Base-by-base conservation (phyloP, 2,797 vertebrate species). In the Microtus agrestis region DNA sequence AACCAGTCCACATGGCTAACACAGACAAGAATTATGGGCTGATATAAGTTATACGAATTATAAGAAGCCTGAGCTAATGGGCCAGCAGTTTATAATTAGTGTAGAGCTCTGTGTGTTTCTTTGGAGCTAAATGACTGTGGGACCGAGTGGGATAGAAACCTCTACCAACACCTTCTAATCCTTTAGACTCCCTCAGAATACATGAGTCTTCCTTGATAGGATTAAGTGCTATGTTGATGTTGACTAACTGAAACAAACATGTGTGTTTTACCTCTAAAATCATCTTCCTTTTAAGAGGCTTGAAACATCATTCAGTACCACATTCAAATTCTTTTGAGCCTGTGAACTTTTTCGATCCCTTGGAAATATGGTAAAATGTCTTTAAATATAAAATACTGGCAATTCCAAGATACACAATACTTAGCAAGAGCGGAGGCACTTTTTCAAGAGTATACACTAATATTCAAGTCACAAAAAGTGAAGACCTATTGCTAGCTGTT, bases 351-450 rank as follows among this genome's bases (percentile, higher is more conserved):
- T 65, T 51, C 86, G 5, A 74, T 78, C 86, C 73, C 48, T 81
- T 46, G 17, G 25, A 94, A 88, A 74, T 46, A 34, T 1, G 82
- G 43, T 78, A 89, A 96, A 89, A 96, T 76, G 37, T 10, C 13
- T 73, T 81, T 63, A 94, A 88, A 61, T 46, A 86, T 92, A 48
- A 95, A 95, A 74, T 43, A n/a, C 10, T 48, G 29, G 84, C 23
- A 88, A 63, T 12, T 78, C 61, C 34, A 88, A 93, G 91, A 71
- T 81, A 69, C 17, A 90, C 9, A 94, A 56, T 86, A 96, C 84
- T 91, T 78, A 74, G 10, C 46, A 77, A 71, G 25, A 92, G 93
- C 14, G 48, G 27, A 80, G 87, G 67, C 77, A 40, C 40, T 91
- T 88, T 61, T 73, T 19, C 43, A 92, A 43, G 6, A 89, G 6